Base-by-base conservation (phyloP, 2,797 vertebrate species). In the Harpagifer antarcticus region DNA sequence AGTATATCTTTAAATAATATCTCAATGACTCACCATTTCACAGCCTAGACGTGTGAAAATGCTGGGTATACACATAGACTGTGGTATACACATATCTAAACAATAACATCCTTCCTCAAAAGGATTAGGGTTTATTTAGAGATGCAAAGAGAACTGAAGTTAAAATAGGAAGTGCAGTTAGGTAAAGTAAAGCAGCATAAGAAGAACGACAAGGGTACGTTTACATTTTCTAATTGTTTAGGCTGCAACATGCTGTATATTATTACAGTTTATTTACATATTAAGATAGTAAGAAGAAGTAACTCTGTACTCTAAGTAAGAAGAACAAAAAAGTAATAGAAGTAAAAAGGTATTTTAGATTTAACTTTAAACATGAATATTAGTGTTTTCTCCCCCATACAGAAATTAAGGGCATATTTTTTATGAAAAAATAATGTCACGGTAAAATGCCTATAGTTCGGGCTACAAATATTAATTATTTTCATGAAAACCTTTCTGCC, bases 81-180 rank as follows among this genome's bases (percentile, higher is more conserved):
- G 27, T 27, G 27, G 27, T 27, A 27, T 27, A 27, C 3, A 27
- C 23, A 3, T 27, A 27, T 0, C 11, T 12, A 5, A 1, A 19
- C 58, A 55, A 19, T 52, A 55, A 43, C 45, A 19, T 42, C 19
- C 61, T 62, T 76, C 65, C 68, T 48, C 55, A 54, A 52, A 74
- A 17, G 14, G 23, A 55, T 19, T 20, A 15, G 9, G 2, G 19
- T 15, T 6, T 40, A 20, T 20, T 17, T 20, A 44, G 17, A 59
- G 3, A 6, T 1, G 10, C 17, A 20, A 13, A 9, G 20, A 58
- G 10, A 48, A 40, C 19, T 55, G 23, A 10, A 1, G 33, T 40
- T 59, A 0, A 42, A 61, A 9, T 3, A 50, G 37, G 50, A 42
- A 63, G 31, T 17, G 10, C 5, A 44, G 16, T 33, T 44, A 17